phyloP scores from a whole-genome alignment of 1,140 invertebrate genomes.

The Bombyx mandarina region DNA sequence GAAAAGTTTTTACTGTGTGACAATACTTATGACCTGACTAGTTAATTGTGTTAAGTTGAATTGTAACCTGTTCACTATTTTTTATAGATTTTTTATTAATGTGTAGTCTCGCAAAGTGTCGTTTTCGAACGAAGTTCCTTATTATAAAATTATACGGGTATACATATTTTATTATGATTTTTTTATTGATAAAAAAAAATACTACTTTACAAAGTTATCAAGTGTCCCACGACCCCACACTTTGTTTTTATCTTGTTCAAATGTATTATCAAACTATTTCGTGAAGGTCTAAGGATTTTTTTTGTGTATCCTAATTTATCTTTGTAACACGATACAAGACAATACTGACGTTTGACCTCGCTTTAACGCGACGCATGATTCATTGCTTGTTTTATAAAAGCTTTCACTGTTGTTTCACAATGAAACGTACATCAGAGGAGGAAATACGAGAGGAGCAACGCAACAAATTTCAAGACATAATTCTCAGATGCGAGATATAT shows the following conservation, averaged over 20 bases:
- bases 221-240: too few species aligned
- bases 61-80: too few species aligned
- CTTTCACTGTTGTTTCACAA: constrained; percentile 1
- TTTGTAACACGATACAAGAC: too few species aligned
- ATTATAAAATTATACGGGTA: too few species aligned
- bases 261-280: neutral
- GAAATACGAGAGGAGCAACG: constrained; percentile 1
- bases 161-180: too few species aligned
- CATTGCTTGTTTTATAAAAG: neutral
- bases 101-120: neutral
- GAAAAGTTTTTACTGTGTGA: too few species aligned
- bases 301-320: neutral
- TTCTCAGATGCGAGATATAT: neutral
- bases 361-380: neutral
- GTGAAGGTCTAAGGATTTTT: neutral
- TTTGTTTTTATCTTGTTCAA: neutral
- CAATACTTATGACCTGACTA: too few species aligned
- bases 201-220: too few species aligned
- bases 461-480: constrained; percentile 7
- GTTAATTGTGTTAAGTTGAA: too few species aligned
- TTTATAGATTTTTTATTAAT: too few species aligned
- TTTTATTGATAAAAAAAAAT: too few species aligned
- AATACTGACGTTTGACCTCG: too few species aligned
- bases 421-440: constrained; percentile 3
- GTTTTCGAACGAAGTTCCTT: neutral